Conservation (phyloP, 1,140 invertebrate species). For the Hylaeus anthracinus region DNA sequence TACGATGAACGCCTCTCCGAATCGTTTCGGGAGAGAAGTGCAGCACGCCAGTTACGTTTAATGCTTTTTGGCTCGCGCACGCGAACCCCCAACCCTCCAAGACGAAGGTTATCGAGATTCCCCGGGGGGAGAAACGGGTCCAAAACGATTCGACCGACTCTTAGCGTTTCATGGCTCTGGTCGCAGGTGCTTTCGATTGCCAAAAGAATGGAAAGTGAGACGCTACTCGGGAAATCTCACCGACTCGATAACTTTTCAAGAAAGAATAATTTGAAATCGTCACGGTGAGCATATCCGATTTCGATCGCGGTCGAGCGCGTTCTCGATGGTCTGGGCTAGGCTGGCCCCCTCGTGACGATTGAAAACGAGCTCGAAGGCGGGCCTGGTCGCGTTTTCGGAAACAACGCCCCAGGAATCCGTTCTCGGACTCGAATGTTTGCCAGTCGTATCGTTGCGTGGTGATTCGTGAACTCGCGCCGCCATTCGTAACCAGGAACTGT, state of each 20-base stretch:
- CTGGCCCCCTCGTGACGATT: neutral
- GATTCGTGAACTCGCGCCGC: neutral
- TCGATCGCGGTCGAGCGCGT: neutral
- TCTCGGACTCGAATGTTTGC: neutral
- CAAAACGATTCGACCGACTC: neutral
- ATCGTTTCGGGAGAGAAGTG: neutral
- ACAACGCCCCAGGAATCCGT: neutral
- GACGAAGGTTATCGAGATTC: neutral
- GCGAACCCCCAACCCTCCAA: neutral
- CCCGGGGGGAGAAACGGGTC: neutral
- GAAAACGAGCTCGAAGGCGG: neutral
- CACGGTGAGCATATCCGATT: neutral
- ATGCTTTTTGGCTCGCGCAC: constrained; percentile 11
- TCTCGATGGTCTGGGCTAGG: neutral
- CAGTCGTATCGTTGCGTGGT: neutral
- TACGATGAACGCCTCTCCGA: neutral
- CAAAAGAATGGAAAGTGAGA: neutral
- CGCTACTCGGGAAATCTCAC: neutral
- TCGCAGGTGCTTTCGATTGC: neutral
- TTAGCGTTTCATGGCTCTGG: neutral
- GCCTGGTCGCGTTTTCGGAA: neutral
- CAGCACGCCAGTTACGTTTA: constrained; percentile 1
- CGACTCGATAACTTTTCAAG: neutral
- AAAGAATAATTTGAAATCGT: neutral
- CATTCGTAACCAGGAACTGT: neutral